A percentile compares a stretch with the other conserved stretches of the same genome.
Conservation (phyloP, 2,888 invertebrate genomes). For the Hypselothyrea guttata region DNA sequence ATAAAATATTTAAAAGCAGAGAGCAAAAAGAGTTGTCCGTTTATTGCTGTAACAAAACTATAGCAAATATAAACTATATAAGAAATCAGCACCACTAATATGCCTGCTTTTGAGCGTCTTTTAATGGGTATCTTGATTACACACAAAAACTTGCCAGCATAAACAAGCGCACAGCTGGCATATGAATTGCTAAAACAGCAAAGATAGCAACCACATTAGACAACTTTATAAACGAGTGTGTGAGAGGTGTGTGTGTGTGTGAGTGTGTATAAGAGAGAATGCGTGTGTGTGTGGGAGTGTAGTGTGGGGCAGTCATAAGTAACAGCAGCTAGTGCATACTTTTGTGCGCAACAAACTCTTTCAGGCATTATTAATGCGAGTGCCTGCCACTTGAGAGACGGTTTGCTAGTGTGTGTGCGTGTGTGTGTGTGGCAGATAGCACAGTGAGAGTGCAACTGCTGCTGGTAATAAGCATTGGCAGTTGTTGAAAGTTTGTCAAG, state of each 20-base stretch:
- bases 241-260: slow-evolving; percentile 2
- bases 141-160: slow-evolving; percentile 55
- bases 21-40: too few species aligned
- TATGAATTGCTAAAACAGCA: slow-evolving; percentile 59
- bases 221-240: slow-evolving; percentile 48
- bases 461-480: slow-evolving; percentile 66
- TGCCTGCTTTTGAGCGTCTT: neutral
- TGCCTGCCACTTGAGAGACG: slow-evolving; percentile 46
- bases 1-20: too few species aligned
- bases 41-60: too few species aligned
- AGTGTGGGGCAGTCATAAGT: slow-evolving; percentile 46
- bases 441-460: slow-evolving; percentile 17
- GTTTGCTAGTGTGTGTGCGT: slow-evolving; percentile 7
- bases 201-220: slow-evolving; percentile 62
- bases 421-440: slow-evolving; percentile 16
- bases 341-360: slow-evolving; percentile 56
- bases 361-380: slow-evolving; percentile 63
- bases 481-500: slow-evolving; percentile 62
- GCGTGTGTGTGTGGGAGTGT: neutral
- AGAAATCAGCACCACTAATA: slow-evolving; percentile 1
- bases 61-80: neutral
- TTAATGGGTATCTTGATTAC: slow-evolving; percentile 48
- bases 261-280: neutral
- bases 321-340: slow-evolving; percentile 57
- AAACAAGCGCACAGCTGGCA: slow-evolving; percentile 65